Percentiles rank a stretch among this genome's conserved stretches.
These are phyloP conservation scores for Myocastor coypus DNA, from an alignment of 2,113 vertebrate genomes.

Conservation along the genomic window DNA sequence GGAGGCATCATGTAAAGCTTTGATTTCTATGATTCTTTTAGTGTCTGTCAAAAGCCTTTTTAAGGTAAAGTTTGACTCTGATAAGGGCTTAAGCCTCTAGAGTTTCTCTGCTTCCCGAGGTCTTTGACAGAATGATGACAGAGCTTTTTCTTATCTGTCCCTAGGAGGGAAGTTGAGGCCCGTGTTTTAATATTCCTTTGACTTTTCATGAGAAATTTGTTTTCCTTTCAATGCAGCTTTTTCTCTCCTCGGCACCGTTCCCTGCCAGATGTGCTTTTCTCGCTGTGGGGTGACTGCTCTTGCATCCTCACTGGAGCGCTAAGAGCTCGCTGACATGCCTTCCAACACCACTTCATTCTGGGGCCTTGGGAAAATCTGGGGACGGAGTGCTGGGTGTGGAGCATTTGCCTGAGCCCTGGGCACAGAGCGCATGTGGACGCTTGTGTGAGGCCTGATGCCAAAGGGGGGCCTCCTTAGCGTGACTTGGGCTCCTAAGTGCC, in stretches of 20 bases:
- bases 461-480: background rate
- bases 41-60: slow-evolving; percentile 10
- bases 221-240: slow-evolving; percentile 21
- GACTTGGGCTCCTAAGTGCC: background rate
- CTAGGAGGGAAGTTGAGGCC: background rate
- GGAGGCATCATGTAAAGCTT: background rate
- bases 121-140: slow-evolving; percentile 3
- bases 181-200: background rate
- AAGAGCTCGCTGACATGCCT: background rate
- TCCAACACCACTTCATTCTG: slow-evolving; percentile 50
- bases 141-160: too few species aligned
- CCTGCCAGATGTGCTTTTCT: background rate
- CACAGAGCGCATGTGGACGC: background rate
- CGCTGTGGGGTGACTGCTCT: background rate
- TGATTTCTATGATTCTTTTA: slow-evolving; percentile 14
- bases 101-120: background rate
- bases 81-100: background rate
- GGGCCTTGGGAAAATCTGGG: background rate
- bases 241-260: background rate
- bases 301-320: slow-evolving; percentile 46
- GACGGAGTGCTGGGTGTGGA: background rate
- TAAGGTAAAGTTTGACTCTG: background rate
- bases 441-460: slow-evolving; percentile 36
- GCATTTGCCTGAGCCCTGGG: background rate
- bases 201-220: slow-evolving; percentile 18